Evolutionary conservation across 2,797 vertebrate species (phyloP).

Genomic region (Galagoides demidoff): DNA sequence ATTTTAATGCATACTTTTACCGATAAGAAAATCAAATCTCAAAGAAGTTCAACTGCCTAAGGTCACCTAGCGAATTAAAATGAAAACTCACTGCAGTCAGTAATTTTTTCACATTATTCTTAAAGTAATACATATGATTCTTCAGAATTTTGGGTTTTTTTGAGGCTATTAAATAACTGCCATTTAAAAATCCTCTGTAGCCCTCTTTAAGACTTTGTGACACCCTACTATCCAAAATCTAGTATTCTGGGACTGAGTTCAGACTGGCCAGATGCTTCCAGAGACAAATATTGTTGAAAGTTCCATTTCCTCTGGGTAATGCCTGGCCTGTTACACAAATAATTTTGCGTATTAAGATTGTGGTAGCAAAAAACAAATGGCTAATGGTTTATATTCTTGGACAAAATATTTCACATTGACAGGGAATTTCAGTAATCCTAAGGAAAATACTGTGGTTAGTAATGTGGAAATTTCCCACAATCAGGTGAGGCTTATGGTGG

Average conservation of each 20-base stretch:
- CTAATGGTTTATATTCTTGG: background rate
- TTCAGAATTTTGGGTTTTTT: background rate
- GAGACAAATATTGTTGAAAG: background rate
- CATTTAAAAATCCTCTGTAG: background rate
- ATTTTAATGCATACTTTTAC: background rate
- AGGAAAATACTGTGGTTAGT: background rate
- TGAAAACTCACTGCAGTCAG: background rate
- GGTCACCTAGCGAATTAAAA: background rate
- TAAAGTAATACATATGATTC: background rate
- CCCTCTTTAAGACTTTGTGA: background rate
- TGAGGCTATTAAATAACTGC: background rate
- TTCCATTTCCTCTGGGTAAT: background rate
- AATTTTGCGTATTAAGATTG: background rate
- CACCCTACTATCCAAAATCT: background rate
- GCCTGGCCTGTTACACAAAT: background rate
- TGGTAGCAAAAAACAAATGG: background rate
- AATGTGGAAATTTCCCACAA: background rate
- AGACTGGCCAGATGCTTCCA: background rate
- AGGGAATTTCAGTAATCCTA: background rate
- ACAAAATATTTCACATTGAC: background rate
- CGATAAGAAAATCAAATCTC: background rate
- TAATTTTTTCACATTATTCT: background rate
- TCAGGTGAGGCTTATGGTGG: background rate
- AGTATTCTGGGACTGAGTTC: background rate
- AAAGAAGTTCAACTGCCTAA: background rate